A percentile compares a stretch with the other conserved stretches of the same genome.
These are phyloP conservation scores for Drosophila longiperda DNA, from an alignment of 2,888 invertebrate genomes.

Conservation along the genomic window DNA sequence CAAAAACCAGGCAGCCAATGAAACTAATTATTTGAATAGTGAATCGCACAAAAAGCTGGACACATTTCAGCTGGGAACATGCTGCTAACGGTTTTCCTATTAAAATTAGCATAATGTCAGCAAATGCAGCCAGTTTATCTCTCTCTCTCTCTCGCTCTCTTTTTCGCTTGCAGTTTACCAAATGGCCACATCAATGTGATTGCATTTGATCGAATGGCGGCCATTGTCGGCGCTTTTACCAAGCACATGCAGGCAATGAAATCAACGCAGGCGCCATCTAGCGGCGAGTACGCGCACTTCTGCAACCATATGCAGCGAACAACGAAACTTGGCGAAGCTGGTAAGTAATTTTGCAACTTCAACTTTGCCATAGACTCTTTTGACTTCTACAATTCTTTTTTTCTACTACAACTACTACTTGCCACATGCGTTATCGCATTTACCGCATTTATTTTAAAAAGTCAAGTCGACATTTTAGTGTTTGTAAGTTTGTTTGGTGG, in stretches of 20 bases:
- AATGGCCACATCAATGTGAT: slow-evolving; percentile 94
- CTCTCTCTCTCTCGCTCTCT: slow-evolving; percentile 3
- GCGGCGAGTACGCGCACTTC: slow-evolving; percentile 83
- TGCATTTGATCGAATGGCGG: slow-evolving; percentile 85
- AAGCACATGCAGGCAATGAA: slow-evolving; percentile 85
- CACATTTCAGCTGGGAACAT: slow-evolving; percentile 31
- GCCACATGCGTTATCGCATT: slow-evolving; percentile 65
- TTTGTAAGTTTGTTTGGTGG: slow-evolving; percentile 54
- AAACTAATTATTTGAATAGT: slow-evolving; percentile 53
- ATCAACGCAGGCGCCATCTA: slow-evolving; percentile 62
- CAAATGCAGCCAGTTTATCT: neutral
- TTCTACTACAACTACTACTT: slow-evolving; percentile 17
- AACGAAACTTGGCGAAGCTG: slow-evolving; percentile 83
- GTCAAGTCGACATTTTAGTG: slow-evolving; percentile 46
- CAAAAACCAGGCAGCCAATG: slow-evolving; percentile 34
- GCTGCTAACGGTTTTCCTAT: slow-evolving; percentile 8
- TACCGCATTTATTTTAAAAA: slow-evolving; percentile 60
- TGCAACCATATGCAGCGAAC: slow-evolving; percentile 84
- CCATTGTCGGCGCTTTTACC: slow-evolving; percentile 85
- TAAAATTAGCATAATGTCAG: slow-evolving; percentile 8
- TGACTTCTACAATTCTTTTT: slow-evolving; percentile 25
- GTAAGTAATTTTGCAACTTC: slow-evolving; percentile 79
- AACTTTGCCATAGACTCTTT: slow-evolving; percentile 38
- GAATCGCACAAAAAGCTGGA: slow-evolving; percentile 22
- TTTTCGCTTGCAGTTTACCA: slow-evolving; percentile 87